Base-by-base conservation (phyloP, 2,888 invertebrate genomes). In the Tethea ocularis region DNA sequence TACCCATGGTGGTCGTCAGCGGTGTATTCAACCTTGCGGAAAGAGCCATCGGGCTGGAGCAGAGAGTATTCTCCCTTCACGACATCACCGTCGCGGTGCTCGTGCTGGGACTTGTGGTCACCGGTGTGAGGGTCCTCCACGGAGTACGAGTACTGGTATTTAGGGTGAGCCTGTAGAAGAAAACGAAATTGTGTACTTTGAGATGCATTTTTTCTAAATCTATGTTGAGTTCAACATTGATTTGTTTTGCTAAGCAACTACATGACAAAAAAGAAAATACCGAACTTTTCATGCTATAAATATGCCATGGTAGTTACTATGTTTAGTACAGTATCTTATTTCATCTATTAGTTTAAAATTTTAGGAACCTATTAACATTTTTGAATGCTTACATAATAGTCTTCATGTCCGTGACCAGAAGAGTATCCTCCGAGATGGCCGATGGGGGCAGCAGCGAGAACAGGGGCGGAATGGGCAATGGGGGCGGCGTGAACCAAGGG, bases 31-130 rank as follows among this genome's bases (percentile, higher is more conserved):
- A 95, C 95, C 70, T 94, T 94, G 77, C 95, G 93, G 83, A 94
- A 88, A 62, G 94, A 93, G 66, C 95, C 95, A 73, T 94, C 94
- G 23, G 95, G 94, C 78, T 95, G 94, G 67, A 94, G 91, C 58
- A 95, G 87, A 33, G 94, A 94, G 86, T 95, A 95, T 71, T 95
- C 94, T 61, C 95, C 95, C 80, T 94, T 94, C 57, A 95, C 95
- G 53, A 94, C 94, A 69, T 95, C 94, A 24, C 95, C 95, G 77
- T 94, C 94, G 52, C 93, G 92, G 72, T 86, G 86, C 78, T 95
- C 95, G 59, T 93, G 89, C 80, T 95, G 95, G 73, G 94, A 92
- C 82, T 95, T 95, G 84, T 94, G 93, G 87, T 95, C 95, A 15
- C 94, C 95, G 61, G 94, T 94, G 74, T 94, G 94, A 1, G 93